Evolutionary conservation across 2,888 invertebrate species (phyloP).

Genomic region (Blastobasis adustella): DNA sequence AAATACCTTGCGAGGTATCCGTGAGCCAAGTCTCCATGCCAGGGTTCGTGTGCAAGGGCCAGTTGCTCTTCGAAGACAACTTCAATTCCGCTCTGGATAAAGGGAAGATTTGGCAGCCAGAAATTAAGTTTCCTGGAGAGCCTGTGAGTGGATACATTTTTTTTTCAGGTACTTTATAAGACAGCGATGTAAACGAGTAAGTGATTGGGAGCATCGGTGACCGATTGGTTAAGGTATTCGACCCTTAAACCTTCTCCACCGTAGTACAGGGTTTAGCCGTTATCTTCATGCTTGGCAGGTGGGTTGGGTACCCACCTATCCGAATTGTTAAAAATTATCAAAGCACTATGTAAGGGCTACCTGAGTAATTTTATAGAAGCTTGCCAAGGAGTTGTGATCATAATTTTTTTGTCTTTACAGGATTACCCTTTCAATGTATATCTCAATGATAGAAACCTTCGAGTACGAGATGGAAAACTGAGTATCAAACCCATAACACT

Average conservation of each 20-base stretch:
- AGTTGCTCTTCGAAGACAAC: conserved; percentile 78
- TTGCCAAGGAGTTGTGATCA: no score
- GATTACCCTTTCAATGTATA: conserved; percentile 83
- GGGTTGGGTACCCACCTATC: no score
- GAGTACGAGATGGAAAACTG: conserved; percentile 70
- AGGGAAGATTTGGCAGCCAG: conserved; percentile 70
- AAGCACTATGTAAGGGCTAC: no score
- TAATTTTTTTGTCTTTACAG: conserved; percentile 36
- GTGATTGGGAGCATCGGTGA: no score
- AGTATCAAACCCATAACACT: conserved; percentile 76
- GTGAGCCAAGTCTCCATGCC: conserved; percentile 42
- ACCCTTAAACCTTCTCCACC: no score
- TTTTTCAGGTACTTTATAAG: not conserved
- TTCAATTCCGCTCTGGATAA: conserved; percentile 62
- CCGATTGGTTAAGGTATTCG: no score
- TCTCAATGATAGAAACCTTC: conserved; percentile 70
- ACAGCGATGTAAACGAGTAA: no score
- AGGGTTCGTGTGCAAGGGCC: conserved; percentile 68
- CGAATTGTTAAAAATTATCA: no score
- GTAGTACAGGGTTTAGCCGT: no score
- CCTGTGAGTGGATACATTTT: conserved; percentile 64
- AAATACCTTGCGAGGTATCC: conserved; percentile 48
- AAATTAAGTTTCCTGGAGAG: conserved; percentile 73
- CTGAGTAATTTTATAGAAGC: no score
- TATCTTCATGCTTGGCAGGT: no score